Conservation (phyloP, 2,113 vertebrate genomes). For the Seriola rivoliana region DNA sequence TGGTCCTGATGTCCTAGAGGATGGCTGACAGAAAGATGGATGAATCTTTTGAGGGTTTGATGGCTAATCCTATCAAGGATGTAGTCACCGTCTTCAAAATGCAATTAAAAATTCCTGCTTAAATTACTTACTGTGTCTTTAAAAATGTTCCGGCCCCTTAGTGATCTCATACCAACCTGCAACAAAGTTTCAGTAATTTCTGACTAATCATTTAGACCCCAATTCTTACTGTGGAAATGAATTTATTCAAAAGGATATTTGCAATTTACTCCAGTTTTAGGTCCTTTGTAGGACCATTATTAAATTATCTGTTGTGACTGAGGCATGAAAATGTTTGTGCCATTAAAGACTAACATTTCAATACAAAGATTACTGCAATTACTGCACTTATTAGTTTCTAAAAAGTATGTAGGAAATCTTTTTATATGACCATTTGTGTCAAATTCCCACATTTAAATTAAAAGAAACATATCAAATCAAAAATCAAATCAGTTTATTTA, state of each 20-base stretch:
- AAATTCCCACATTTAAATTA: constrained; percentile 5
- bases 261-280: not conserved
- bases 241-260: not conserved
- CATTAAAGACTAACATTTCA: not conserved
- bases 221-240: not conserved
- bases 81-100: constrained; percentile 75
- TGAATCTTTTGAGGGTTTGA: constrained; percentile 78
- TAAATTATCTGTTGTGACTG: not conserved
- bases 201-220: not conserved
- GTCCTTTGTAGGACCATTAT: not conserved
- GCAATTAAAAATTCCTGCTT: constrained; percentile 72
- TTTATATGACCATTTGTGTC: not conserved
- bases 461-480: not conserved
- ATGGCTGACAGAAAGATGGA: constrained; percentile 81
- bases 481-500: no score
- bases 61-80: constrained; percentile 80
- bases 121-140: constrained; percentile 72
- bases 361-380: not conserved
- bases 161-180: constrained; percentile 49
- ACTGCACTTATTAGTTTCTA: not conserved
- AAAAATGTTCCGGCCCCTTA: constrained; percentile 48
- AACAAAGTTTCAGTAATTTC: constrained; percentile 20
- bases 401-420: not conserved
- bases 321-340: not conserved
- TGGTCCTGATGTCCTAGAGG: constrained; percentile 65